Evolutionary conservation across 2,888 invertebrate genomes (phyloP).

Genomic region (Portevinia maculata): DNA sequence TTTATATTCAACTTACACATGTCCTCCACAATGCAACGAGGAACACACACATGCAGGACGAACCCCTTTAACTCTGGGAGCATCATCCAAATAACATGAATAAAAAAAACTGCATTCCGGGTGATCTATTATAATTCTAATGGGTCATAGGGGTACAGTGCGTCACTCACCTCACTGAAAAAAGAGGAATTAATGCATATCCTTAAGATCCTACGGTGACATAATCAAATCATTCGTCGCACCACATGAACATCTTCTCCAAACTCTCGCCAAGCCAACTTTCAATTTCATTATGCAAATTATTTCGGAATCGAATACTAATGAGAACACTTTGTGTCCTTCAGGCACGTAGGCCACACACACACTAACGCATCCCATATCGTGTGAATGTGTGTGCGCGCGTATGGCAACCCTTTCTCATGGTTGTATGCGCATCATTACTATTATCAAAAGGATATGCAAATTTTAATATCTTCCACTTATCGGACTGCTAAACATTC

Average conservation of each 20-base stretch:
- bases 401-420: not conserved
- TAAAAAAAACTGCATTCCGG: conserved; percentile 63
- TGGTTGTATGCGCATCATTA: conserved; percentile 21
- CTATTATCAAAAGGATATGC: conserved; percentile 44
- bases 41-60: conserved; percentile 5
- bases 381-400: not conserved
- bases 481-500: conserved; percentile 24
- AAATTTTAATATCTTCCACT: conserved; percentile 44
- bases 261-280: conserved; percentile 27
- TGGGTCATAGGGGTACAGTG: conserved; percentile 48
- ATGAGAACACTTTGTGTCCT: conserved; percentile 38
- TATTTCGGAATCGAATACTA: conserved; percentile 33
- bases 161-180: not conserved
- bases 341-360: conserved; percentile 10
- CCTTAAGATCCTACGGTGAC: conserved; percentile 60
- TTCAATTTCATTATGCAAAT: conserved; percentile 71
- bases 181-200: conserved; percentile 39
- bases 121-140: conserved; percentile 58
- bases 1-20: conserved; percentile 50
- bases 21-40: conserved; percentile 30
- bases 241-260: conserved; percentile 61
- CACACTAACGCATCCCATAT: conserved; percentile 5
- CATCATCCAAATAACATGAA: conserved; percentile 34
- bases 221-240: conserved; percentile 61
- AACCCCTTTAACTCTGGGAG: conserved; percentile 56